phyloP scores from a whole-genome alignment of 2,113 vertebrate genomes.

The Hemicordylus capensis region DNA sequence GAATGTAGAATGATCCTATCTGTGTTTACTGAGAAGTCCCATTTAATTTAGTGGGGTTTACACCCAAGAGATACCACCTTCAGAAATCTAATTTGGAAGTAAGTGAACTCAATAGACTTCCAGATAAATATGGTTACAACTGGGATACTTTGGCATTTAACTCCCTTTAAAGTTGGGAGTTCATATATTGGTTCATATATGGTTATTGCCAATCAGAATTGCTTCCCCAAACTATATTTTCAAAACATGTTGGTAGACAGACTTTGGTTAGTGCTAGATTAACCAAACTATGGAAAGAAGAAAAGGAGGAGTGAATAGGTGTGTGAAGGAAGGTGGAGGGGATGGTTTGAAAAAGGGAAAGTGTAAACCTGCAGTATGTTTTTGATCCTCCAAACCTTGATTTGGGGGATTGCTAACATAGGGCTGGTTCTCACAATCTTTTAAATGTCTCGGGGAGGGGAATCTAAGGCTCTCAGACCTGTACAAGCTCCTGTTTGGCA shows the following conservation, averaged over 20 bases:
- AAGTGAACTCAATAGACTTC: neutral
- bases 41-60: too few relatives aligned
- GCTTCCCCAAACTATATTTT: neutral
- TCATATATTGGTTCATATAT: too few relatives aligned
- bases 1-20: too few relatives aligned
- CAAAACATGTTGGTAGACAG: neutral
- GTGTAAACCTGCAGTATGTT: neutral
- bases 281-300: neutral
- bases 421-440: too few relatives aligned
- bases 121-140: neutral
- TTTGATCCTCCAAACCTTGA: neutral
- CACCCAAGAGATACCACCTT: neutral
- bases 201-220: neutral
- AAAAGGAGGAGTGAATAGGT: neutral
- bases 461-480: too few relatives aligned
- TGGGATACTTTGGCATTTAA: too few relatives aligned
- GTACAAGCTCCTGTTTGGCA: too few relatives aligned
- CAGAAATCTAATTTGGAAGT: neutral
- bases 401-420: neutral
- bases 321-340: neutral
- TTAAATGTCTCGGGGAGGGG: too few relatives aligned
- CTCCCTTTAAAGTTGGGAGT: too few relatives aligned
- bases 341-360: too few relatives aligned
- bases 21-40: too few relatives aligned
- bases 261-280: neutral